Evolutionary conservation across 2,797 vertebrate species (phyloP).

Genomic region (Taenioides sp.): DNA sequence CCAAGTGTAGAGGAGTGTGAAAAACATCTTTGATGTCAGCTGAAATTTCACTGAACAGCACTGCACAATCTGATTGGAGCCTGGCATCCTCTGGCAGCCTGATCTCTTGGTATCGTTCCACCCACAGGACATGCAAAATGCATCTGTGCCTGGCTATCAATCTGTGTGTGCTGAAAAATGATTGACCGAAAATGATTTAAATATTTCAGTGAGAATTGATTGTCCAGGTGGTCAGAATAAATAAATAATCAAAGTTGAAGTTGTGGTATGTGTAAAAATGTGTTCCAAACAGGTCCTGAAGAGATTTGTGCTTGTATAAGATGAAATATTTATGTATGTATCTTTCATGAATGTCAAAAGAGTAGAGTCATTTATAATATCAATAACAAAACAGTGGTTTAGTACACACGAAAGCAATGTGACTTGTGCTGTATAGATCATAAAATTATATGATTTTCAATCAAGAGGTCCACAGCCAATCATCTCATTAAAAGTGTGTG

Average conservation of each 20-base stretch:
- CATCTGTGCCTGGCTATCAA: slow-evolving; percentile 37
- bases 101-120: slow-evolving; percentile 53
- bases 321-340: not conserved
- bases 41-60: slow-evolving; percentile 66
- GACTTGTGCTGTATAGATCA: no score
- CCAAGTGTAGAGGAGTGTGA: slow-evolving; percentile 57
- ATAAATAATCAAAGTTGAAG: slow-evolving; percentile 24
- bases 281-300: not conserved
- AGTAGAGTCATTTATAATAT: no score
- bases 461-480: no score
- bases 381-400: no score
- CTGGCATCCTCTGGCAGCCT: slow-evolving; percentile 59
- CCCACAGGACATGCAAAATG: slow-evolving; percentile 61
- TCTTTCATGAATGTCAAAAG: slow-evolving; percentile 1
- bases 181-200: slow-evolving; percentile 22
- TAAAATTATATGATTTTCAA: no score
- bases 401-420: no score
- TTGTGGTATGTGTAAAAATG: not conserved
- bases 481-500: no score
- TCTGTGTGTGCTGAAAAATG: slow-evolving; percentile 14
- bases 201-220: slow-evolving; percentile 24
- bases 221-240: slow-evolving; percentile 26
- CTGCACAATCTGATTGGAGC: slow-evolving; percentile 58
- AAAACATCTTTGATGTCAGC: slow-evolving; percentile 71
- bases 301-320: not conserved